A percentile compares a stretch with the other conserved stretches of the same genome.
These are phyloP conservation scores for Istiophorus platypterus DNA, from an alignment of 2,113 vertebrate species.

Conservation along the genomic window DNA sequence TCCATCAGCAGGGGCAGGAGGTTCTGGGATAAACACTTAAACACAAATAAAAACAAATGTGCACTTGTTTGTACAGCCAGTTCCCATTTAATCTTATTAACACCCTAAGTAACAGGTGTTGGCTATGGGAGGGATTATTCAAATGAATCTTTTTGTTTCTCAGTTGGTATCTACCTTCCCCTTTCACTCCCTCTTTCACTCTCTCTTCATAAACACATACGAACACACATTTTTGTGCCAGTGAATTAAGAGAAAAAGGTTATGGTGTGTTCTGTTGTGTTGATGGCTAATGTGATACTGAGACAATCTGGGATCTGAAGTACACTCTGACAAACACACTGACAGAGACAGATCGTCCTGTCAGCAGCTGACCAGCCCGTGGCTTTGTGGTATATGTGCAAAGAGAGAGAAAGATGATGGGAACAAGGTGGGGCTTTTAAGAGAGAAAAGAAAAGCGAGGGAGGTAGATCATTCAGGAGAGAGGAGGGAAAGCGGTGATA, in stretches of 20 bases:
- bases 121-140: conserved; percentile 44
- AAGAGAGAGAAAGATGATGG: background rate
- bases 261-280: conserved; percentile 39
- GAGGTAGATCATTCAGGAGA: background rate
- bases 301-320: conserved; percentile 24
- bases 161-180: background rate
- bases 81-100: conserved; percentile 65
- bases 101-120: conserved; percentile 39
- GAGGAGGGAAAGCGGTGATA: background rate
- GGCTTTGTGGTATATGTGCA: conserved; percentile 18
- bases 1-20: conserved; percentile 41
- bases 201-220: background rate
- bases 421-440: background rate
- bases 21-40: conserved; percentile 48
- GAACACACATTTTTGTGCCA: background rate
- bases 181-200: background rate
- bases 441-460: background rate
- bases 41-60: conserved; percentile 23
- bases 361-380: conserved; percentile 10
- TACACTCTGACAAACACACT: conserved; percentile 16
- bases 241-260: conserved; percentile 38
- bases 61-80: conserved; percentile 50
- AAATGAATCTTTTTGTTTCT: conserved; percentile 16
- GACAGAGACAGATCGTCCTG: conserved; percentile 47
- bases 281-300: conserved; percentile 41